phyloP scores from a whole-genome alignment of 2,888 invertebrate species.

The Noctua fimbriata region DNA sequence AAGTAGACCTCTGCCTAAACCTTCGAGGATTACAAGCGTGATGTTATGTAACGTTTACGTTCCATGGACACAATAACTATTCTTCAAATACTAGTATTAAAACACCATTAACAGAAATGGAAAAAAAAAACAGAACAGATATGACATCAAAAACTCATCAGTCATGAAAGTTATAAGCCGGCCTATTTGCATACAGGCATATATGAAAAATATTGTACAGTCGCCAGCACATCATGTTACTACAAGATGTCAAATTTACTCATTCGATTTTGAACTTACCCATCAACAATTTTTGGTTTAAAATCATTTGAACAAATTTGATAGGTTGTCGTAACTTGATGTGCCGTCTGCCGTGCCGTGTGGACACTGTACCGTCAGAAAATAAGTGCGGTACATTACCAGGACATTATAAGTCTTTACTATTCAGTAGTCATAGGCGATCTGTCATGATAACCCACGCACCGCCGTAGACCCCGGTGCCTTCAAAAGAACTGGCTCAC shows the following conservation, averaged over 20 bases:
- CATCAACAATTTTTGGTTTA: too few relatives aligned
- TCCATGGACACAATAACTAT: background rate
- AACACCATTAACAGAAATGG: background rate
- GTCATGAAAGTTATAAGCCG: slow-evolving; percentile 20
- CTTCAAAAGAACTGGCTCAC: slow-evolving; percentile 42
- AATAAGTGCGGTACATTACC: slow-evolving; percentile 16
- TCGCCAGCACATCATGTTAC: too few relatives aligned
- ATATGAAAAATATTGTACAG: slow-evolving; percentile 11
- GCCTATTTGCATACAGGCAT: background rate
- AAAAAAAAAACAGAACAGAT: slow-evolving; percentile 5
- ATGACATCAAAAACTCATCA: slow-evolving; percentile 47
- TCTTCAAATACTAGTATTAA: background rate
- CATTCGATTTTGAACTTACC: too few relatives aligned
- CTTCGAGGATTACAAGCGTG: background rate
- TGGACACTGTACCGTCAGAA: background rate
- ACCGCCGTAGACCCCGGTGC: background rate
- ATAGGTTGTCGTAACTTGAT: too few relatives aligned
- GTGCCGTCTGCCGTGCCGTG: too few relatives aligned
- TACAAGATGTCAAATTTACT: too few relatives aligned
- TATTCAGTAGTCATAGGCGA: slow-evolving; percentile 47
- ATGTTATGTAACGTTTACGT: background rate
- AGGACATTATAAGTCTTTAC: slow-evolving; percentile 33
- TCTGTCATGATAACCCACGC: slow-evolving; percentile 48
- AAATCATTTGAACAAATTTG: too few relatives aligned
- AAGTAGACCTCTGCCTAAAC: background rate